Evolutionary conservation across 2,888 invertebrate genomes (phyloP).

Genomic region (Drosophila falleni): DNA sequence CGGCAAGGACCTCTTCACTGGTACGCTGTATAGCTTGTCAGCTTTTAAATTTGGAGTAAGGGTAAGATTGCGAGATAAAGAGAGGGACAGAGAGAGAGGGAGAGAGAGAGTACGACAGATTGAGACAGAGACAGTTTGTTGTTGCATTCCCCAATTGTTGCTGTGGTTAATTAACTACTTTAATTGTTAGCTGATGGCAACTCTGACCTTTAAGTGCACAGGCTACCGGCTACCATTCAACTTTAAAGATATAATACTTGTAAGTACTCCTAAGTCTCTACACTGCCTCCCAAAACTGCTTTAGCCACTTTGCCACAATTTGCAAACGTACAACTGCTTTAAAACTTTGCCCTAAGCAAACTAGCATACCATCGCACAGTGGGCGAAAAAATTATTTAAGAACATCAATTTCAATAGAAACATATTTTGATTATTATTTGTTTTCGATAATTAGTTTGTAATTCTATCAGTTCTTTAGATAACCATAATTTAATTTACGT

Average conservation of each 20-base stretch:
- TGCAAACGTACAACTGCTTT: slow-evolving; percentile 12
- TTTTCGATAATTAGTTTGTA: no score
- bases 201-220: slow-evolving; percentile 20
- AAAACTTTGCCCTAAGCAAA: slow-evolving; percentile 21
- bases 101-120: not conserved
- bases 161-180: slow-evolving; percentile 55
- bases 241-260: slow-evolving; percentile 25
- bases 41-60: slow-evolving; percentile 13
- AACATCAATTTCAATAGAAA: not conserved
- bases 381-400: not conserved
- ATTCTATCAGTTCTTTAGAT: no score
- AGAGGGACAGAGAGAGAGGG: not conserved
- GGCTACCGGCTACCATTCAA: slow-evolving; percentile 4
- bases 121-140: not conserved
- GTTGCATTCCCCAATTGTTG: slow-evolving; percentile 36
- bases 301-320: slow-evolving; percentile 6
- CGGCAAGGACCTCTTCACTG: slow-evolving; percentile 29
- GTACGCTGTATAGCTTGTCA: slow-evolving; percentile 17
- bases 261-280: slow-evolving; percentile 19
- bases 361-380: slow-evolving; percentile 3
- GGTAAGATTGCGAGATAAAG: not conserved
- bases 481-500: no score
- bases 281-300: not conserved
- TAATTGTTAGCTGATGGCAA: slow-evolving; percentile 44
- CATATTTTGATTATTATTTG: no score